Base-by-base conservation (phyloP, 2,888 invertebrate genomes). In the Drosophila kanekoi region DNA sequence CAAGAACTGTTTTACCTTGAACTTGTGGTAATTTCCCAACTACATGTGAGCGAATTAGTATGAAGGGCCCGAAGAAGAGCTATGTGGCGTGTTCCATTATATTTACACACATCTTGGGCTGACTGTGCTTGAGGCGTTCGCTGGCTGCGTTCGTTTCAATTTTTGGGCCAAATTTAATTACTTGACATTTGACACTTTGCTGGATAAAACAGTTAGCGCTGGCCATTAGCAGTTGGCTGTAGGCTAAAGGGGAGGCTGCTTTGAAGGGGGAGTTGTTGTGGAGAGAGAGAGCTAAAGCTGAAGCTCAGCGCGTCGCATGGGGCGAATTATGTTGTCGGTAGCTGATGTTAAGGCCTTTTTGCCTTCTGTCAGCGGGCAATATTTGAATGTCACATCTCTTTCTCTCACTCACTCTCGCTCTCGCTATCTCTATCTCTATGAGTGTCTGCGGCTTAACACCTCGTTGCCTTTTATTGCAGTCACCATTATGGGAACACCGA, bases 401-500 rank as follows among this genome's bases (percentile, higher is more conserved):
- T 4, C 33, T 14, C 16, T n/a, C 35, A 14, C 28, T 14, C 16
- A 1, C 44, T 2, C 11, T 11, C 33, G 0, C 18, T n/a, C 13
- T 10, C 35, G 35, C 35, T 35, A 35, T n/a, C 40, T 18, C 2
- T 35, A 16, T n/a, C 18, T 14, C 38, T 41, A n/a, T 33, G 23
- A 40, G 10, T 61, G 14, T 38, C 14, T 18, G 41, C 9, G 35
- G 57, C 40, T 56, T 64, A 60, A 70, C 53, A 70, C 38, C 53
- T 70, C 57, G 71, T 67, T 74, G 47, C 16, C 41, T 56, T 62
- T 60, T 16, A 40, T 65, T 70, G 57, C 68, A 92, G 92, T 89
- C 71, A 91, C 91, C 53, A 90, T 90, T 37, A 92, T 92, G 92
- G 91, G 91, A 45, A 90, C 90, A 2, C 89, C 90, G 67, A 91